Percentiles rank a stretch among this genome's conserved stretches.
phyloP scores from a whole-genome alignment of 2,888 invertebrate species.

The Acronicta psi region DNA sequence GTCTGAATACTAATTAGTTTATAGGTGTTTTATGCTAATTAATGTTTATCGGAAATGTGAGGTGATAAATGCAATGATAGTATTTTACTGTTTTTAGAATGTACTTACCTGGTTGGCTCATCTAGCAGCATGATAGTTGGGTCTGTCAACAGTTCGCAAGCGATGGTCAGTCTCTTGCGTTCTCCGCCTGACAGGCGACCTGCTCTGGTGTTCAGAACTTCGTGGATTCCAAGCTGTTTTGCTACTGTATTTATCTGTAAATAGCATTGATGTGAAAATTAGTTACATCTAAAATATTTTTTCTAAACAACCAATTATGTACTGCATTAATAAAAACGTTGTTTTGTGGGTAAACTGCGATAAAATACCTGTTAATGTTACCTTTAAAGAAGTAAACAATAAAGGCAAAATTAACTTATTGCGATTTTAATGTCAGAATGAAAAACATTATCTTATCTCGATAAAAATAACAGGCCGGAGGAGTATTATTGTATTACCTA shows the following conservation, averaged over 20 bases:
- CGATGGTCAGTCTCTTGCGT: conserved; percentile 96
- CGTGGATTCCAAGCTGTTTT: conserved; percentile 93
- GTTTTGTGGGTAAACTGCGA: too few species aligned
- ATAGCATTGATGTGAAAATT: neutral
- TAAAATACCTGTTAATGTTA: too few species aligned
- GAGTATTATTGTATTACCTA: too few species aligned
- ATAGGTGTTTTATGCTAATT: conserved; percentile 1
- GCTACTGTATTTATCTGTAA: conserved; percentile 94
- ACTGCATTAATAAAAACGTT: too few species aligned
- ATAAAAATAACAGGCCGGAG: too few species aligned
- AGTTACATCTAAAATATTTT: too few species aligned
- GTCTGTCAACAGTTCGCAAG: conserved; percentile 96
- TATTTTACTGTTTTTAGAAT: neutral
- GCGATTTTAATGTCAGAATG: too few species aligned
- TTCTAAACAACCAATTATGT: too few species aligned
- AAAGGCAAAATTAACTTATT: too few species aligned
- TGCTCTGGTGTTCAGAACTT: conserved; percentile 91
- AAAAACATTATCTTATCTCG: too few species aligned
- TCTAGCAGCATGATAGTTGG: conserved; percentile 97
- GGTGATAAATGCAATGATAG: neutral
- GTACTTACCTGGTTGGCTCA: conserved; percentile 95
- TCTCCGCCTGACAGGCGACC: conserved; percentile 96
- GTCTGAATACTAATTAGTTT: neutral
- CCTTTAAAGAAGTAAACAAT: too few species aligned
- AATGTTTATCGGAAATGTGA: neutral